phyloP scores from a whole-genome alignment of 2,888 invertebrate species.

The Hypomecis atomaria region DNA sequence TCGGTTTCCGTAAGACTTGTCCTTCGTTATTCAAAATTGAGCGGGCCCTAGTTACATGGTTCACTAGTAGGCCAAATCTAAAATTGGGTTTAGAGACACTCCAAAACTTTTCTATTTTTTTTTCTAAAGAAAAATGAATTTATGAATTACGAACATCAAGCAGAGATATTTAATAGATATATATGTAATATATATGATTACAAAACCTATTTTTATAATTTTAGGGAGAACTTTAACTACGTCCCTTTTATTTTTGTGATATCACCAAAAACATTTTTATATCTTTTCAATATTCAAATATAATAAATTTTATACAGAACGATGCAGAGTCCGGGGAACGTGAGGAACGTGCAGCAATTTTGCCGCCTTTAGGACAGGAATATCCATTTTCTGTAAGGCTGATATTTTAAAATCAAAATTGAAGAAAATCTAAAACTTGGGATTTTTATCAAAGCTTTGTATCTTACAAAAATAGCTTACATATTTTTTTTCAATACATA shows the following conservation, averaged over 20 bases:
- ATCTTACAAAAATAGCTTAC: no score
- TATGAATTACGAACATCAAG: neutral
- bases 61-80: neutral
- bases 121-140: neutral
- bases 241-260: no score
- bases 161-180: no score
- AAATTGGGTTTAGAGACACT: neutral
- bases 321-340: slow-evolving; percentile 1
- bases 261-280: no score
- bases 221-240: neutral
- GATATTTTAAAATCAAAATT: neutral
- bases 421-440: no score
- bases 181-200: no score
- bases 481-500: no score
- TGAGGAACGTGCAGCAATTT: neutral
- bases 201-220: neutral
- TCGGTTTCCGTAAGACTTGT: slow-evolving; percentile 21
- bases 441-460: no score
- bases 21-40: slow-evolving; percentile 8
- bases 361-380: slow-evolving; percentile 9
- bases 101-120: neutral
- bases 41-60: slow-evolving; percentile 8
- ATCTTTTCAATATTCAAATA: neutral
- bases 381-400: slow-evolving; percentile 15
- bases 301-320: slow-evolving; percentile 4